Evolutionary conservation across 2,888 invertebrate genomes (phyloP).

Genomic region (Drepana falcataria): DNA sequence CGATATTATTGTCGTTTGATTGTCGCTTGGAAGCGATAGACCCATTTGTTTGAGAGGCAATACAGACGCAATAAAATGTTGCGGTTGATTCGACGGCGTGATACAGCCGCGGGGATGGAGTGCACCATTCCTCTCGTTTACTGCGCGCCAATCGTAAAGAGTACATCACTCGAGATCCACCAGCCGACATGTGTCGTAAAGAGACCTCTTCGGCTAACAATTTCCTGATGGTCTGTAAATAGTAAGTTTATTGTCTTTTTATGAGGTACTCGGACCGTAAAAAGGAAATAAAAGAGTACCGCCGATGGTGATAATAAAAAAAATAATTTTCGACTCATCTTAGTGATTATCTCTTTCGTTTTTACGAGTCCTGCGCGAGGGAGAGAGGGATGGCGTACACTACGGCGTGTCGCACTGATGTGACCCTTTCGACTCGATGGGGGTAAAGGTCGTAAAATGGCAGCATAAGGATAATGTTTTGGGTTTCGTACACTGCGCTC

Average conservation of each 20-base stretch:
- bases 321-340: constrained; percentile 79
- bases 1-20: neutral
- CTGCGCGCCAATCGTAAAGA: constrained; percentile 73
- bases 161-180: constrained; percentile 63
- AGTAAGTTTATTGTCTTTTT: constrained; percentile 80
- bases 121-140: constrained; percentile 68
- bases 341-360: constrained; percentile 72
- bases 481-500: constrained; percentile 76
- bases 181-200: constrained; percentile 76
- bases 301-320: constrained; percentile 80
- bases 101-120: constrained; percentile 56
- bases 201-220: constrained; percentile 79
- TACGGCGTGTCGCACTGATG: constrained; percentile 70
- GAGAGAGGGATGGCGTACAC: constrained; percentile 55
- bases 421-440: constrained; percentile 77
- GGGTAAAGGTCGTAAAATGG: constrained; percentile 79
- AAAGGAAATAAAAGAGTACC: constrained; percentile 80
- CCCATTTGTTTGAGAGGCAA: constrained; percentile 13
- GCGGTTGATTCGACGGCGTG: constrained; percentile 42
- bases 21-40: constrained; percentile 5
- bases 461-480: constrained; percentile 79
- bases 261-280: constrained; percentile 80
- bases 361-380: constrained; percentile 49
- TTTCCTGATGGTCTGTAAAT: constrained; percentile 80
- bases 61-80: constrained; percentile 30